These are phyloP conservation scores for Philaenus spumarius DNA, from an alignment of 1,140 invertebrate genomes.

Conservation along the genomic window DNA sequence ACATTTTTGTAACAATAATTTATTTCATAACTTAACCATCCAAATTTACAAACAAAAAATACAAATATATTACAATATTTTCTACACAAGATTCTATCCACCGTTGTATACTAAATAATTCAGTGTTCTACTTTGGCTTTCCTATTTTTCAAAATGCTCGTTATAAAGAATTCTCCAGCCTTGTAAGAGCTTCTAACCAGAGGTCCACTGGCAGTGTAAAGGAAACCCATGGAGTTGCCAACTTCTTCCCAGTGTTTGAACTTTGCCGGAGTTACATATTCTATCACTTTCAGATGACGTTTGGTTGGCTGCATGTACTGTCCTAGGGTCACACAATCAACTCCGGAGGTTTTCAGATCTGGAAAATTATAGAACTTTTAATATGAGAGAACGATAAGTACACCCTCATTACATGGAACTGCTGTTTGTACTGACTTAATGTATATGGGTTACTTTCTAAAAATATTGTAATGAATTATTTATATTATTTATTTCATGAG, in stretches of 20 bases:
- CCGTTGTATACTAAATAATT: too few relatives aligned
- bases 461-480: background rate
- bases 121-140: background rate
- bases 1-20: too few relatives aligned
- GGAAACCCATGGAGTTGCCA: slow-evolving; percentile 85
- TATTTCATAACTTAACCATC: too few relatives aligned
- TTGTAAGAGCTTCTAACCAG: slow-evolving; percentile 95
- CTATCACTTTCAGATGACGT: slow-evolving; percentile 54
- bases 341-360: slow-evolving; percentile 70
- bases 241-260: slow-evolving; percentile 86
- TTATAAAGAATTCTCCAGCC: slow-evolving; percentile 90
- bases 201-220: slow-evolving; percentile 96
- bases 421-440: background rate
- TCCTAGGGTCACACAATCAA: slow-evolving; percentile 95
- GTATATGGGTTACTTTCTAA: background rate
- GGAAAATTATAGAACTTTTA: slow-evolving; percentile 20
- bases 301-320: slow-evolving; percentile 99
- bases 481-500: too few relatives aligned
- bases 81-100: too few relatives aligned
- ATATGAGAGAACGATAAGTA: background rate
- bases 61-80: too few relatives aligned
- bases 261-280: slow-evolving; percentile 95
- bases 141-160: slow-evolving; percentile 56
- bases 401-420: background rate
- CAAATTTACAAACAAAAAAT: too few relatives aligned